Evolutionary conservation across 2,797 vertebrate species (phyloP).

Genomic region (Percopsis omiscomaycus): DNA sequence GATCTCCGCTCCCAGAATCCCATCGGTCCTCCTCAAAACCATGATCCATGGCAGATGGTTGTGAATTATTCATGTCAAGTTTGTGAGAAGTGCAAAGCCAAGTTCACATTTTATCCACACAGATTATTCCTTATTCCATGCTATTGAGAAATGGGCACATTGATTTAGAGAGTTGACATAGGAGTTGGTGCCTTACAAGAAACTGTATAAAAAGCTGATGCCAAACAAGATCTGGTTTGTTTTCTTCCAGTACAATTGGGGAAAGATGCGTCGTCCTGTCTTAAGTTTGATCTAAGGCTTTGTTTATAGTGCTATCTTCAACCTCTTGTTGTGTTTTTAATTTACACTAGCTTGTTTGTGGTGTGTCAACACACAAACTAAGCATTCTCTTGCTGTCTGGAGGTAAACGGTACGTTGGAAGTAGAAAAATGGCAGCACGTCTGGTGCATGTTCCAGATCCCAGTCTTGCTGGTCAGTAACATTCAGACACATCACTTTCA

Average conservation of each 20-base stretch:
- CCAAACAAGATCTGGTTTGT: conserved; percentile 28
- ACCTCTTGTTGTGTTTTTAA: no score
- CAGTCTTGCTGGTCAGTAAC: no score
- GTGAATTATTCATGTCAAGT: conserved; percentile 78
- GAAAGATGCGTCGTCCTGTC: not conserved
- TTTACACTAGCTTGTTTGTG: no score
- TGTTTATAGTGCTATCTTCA: no score
- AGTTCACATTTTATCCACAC: conserved; percentile 60
- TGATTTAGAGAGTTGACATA: conserved; percentile 38
- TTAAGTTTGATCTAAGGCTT: not conserved
- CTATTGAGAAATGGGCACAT: conserved; percentile 36
- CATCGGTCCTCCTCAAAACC: conserved; percentile 51
- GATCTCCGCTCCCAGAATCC: conserved; percentile 58
- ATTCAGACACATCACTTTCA: no score
- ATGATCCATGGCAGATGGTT: conserved; percentile 73
- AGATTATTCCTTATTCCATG: conserved; percentile 66
- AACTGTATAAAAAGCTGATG: conserved; percentile 38
- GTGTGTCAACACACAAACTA: no score
- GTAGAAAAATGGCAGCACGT: no score
- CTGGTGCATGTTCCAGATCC: no score
- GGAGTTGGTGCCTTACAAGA: conserved; percentile 44
- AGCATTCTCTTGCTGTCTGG: no score
- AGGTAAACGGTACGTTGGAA: no score
- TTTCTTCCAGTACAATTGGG: conserved; percentile 17
- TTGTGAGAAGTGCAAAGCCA: conserved; percentile 59